phyloP scores from a whole-genome alignment of 2,113 vertebrate species.

The Periophthalmodon schlosseri region DNA sequence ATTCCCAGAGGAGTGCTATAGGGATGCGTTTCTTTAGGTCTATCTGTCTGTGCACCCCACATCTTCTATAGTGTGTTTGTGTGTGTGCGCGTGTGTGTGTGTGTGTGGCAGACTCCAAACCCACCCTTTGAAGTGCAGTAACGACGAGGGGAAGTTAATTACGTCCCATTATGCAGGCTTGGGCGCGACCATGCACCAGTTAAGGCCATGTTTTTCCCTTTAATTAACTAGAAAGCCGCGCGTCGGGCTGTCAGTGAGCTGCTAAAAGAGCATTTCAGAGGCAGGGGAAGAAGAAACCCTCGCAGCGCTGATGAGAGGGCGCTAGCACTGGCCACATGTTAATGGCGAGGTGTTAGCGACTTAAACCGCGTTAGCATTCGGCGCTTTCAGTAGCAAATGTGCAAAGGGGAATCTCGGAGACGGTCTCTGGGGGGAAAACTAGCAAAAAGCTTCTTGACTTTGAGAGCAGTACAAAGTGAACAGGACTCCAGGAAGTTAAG shows the following conservation, averaged over 20 bases:
- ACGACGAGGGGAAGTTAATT: conserved; percentile 98
- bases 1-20: conserved; percentile 60
- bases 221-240: conserved; percentile 96
- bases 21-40: conserved; percentile 50
- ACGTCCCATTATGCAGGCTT: conserved; percentile 87
- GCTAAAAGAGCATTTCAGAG: conserved; percentile 80
- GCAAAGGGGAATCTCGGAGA: conserved; percentile 60
- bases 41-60: conserved; percentile 52
- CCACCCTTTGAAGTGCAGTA: conserved; percentile 88
- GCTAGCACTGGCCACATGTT: conserved; percentile 73
- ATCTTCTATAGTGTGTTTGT: conserved; percentile 25
- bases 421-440: conserved; percentile 58
- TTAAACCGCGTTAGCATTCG: conserved; percentile 68
- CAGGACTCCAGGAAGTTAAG: conserved; percentile 54
- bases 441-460: conserved; percentile 56
- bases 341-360: conserved; percentile 75
- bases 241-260: conserved; percentile 81
- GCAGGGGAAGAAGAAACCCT: conserved; percentile 77
- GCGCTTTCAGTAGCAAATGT: conserved; percentile 63
- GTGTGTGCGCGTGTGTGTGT: conserved; percentile 18
- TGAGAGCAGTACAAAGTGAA: conserved; percentile 63
- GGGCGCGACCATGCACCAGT: conserved; percentile 86
- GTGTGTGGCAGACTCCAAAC: conserved; percentile 74
- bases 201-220: conserved; percentile 90
- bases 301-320: conserved; percentile 72